A percentile compares a stretch with the other conserved stretches of the same genome.
Evolutionary conservation across 2,888 invertebrate species (phyloP).

Genomic region (Latrodectus hesperus): DNA sequence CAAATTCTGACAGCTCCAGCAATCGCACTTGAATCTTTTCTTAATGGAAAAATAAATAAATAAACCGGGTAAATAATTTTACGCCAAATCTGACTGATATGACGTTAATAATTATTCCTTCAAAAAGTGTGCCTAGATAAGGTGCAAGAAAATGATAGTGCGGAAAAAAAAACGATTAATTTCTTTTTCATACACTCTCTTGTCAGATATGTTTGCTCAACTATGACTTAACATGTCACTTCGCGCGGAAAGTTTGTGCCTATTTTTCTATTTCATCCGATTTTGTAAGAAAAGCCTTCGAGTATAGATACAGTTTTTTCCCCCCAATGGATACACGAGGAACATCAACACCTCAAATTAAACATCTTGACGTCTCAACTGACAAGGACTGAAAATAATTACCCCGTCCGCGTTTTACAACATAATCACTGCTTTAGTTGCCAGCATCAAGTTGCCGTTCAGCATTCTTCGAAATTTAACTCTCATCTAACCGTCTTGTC

Average conservation of each 20-base stretch:
- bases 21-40: too few relatives aligned
- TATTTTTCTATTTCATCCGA: not conserved
- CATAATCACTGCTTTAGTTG: slow-evolving; percentile 59
- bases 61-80: not conserved
- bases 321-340: not conserved
- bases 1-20: too few relatives aligned
- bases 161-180: not conserved
- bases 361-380: slow-evolving; percentile 61
- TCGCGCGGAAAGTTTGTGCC: not conserved
- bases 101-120: slow-evolving; percentile 2
- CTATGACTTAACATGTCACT: not conserved
- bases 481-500: slow-evolving; percentile 16
- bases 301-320: slow-evolving; percentile 10
- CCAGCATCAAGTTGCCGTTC: slow-evolving; percentile 60
- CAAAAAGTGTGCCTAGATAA: not conserved
- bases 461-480: slow-evolving; percentile 37
- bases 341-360: slow-evolving; percentile 67
- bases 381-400: slow-evolving; percentile 67
- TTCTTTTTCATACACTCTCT: not conserved
- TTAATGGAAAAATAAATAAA: not conserved
- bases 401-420: slow-evolving; percentile 54
- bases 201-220: slow-evolving; percentile 3
- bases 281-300: not conserved
- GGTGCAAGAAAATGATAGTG: not conserved
- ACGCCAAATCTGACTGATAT: not conserved